Evolutionary conservation across 30 jellyfish, hydroid and myxozoan species (phyloP).

Genomic region (Aurelia aurita complex sp. Pacific): DNA sequence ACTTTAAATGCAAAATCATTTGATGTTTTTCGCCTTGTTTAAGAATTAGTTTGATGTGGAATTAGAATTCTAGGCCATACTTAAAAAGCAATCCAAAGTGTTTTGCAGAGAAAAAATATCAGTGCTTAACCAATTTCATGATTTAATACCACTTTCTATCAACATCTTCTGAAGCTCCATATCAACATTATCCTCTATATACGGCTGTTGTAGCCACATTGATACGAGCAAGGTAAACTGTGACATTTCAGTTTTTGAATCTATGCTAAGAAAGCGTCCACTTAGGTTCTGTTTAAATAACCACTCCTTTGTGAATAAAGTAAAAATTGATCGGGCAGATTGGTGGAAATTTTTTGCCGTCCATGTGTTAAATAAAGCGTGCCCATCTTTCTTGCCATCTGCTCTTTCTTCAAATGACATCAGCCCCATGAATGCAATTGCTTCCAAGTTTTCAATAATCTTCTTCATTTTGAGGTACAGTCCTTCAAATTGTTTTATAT

Average conservation of each 20-base stretch:
- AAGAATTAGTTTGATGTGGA: too few species aligned
- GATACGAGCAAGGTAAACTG: constrained; percentile 43
- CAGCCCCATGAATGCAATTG: constrained; percentile 45
- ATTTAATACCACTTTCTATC: constrained; percentile 79
- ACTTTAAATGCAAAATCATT: too few species aligned
- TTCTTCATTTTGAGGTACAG: constrained; percentile 38
- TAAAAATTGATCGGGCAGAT: constrained; percentile 47
- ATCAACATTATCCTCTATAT: constrained; percentile 42
- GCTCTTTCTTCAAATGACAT: neutral
- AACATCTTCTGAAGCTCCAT: constrained; percentile 77
- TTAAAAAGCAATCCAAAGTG: too few species aligned
- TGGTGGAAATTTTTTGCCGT: constrained; percentile 48
- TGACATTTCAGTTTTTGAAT: constrained; percentile 8
- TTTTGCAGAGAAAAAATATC: too few species aligned
- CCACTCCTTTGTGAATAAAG: constrained; percentile 76
- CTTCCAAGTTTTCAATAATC: constrained; percentile 57
- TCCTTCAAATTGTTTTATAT: constrained; percentile 39
- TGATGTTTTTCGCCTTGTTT: too few species aligned
- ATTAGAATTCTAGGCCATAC: too few species aligned
- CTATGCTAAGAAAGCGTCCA: constrained; percentile 21
- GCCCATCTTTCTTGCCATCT: neutral
- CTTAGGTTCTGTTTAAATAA: constrained; percentile 51
- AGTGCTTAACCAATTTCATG: neutral
- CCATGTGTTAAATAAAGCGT: constrained; percentile 55
- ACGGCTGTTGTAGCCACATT: constrained; percentile 95